phyloP scores from a whole-genome alignment of 2,888 invertebrate genomes.

The Drosophila nigritarsus region DNA sequence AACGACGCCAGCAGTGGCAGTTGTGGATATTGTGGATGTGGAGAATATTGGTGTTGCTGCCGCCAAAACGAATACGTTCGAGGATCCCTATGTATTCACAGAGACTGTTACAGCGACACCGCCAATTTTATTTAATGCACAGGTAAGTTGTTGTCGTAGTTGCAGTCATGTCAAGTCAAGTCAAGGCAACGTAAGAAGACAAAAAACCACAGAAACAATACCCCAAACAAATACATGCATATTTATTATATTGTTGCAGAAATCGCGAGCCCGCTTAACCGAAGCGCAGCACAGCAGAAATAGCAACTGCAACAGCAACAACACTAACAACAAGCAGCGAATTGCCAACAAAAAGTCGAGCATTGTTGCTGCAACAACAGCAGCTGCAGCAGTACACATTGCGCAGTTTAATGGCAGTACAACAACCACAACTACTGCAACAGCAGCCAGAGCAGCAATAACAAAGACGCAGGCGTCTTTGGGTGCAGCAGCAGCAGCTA shows the following conservation, averaged over 20 bases:
- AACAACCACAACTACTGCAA: conserved; percentile 34
- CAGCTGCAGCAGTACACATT: conserved; percentile 31
- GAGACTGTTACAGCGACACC: conserved; percentile 84
- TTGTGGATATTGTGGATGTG: conserved; percentile 36
- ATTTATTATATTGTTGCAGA: conserved; percentile 54
- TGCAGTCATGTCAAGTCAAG: conserved; percentile 12
- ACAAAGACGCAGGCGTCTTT: conserved; percentile 80
- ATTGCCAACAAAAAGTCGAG: conserved; percentile 52
- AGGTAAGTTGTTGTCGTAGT: conserved; percentile 69
- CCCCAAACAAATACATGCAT: conserved; percentile 1
- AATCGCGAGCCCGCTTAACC: conserved; percentile 80
- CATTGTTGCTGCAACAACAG: conserved; percentile 51
- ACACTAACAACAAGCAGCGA: conserved; percentile 47
- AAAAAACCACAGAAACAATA: conserved; percentile 33
- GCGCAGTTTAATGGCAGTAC: conserved; percentile 63
- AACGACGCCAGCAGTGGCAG: conserved; percentile 37
- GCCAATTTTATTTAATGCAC: conserved; percentile 84
- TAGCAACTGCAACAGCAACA: conserved; percentile 42
- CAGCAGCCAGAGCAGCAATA: conserved; percentile 40
- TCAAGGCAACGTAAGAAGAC: conserved; percentile 34
- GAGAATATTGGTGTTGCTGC: conserved; percentile 53
- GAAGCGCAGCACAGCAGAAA: conserved; percentile 64
- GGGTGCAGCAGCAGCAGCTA: conserved; percentile 40
- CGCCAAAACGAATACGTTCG: conserved; percentile 74
- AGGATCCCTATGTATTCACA: conserved; percentile 86